A percentile compares a stretch with the other conserved stretches of the same genome.
phyloP scores from a whole-genome alignment of 2,797 vertebrate species.

The Eptatretus atami region DNA sequence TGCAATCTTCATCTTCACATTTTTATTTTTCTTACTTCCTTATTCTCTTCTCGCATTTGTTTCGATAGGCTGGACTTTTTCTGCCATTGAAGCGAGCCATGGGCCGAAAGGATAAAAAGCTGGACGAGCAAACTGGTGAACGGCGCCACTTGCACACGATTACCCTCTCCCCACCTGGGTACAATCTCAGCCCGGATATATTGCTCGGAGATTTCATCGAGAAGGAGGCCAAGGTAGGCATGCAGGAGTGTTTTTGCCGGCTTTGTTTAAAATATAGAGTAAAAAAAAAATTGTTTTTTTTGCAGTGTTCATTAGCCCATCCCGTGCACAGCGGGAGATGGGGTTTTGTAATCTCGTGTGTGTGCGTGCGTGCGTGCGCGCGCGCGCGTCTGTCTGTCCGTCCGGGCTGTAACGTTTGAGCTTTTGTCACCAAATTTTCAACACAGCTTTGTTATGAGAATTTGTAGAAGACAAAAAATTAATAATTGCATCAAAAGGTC shows the following conservation, averaged over 20 bases:
- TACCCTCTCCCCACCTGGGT: slow-evolving; percentile 40
- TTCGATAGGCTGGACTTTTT: slow-evolving; percentile 50
- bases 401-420: no score
- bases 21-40: neutral
- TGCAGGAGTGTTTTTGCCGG: neutral
- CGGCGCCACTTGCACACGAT: slow-evolving; percentile 66
- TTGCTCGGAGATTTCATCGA: slow-evolving; percentile 93
- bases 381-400: no score
- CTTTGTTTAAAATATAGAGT: neutral
- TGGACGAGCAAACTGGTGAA: slow-evolving; percentile 67
- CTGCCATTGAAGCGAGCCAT: slow-evolving; percentile 95
- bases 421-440: no score
- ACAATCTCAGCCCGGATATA: slow-evolving; percentile 63
- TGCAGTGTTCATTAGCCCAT: no score
- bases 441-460: no score
- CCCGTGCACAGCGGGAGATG: no score
- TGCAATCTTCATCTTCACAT: no score
- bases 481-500: no score
- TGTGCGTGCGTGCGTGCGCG: no score
- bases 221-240: slow-evolving; percentile 73
- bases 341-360: no score
- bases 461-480: no score
- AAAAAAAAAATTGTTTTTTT: no score
- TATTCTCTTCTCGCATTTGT: slow-evolving; percentile 9
- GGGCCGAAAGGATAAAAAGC: slow-evolving; percentile 82